Evolutionary conservation across 2,888 invertebrate genomes (phyloP), one percentile per base, ranked within the genome.

Genomic region (Meganola albula): DNA sequence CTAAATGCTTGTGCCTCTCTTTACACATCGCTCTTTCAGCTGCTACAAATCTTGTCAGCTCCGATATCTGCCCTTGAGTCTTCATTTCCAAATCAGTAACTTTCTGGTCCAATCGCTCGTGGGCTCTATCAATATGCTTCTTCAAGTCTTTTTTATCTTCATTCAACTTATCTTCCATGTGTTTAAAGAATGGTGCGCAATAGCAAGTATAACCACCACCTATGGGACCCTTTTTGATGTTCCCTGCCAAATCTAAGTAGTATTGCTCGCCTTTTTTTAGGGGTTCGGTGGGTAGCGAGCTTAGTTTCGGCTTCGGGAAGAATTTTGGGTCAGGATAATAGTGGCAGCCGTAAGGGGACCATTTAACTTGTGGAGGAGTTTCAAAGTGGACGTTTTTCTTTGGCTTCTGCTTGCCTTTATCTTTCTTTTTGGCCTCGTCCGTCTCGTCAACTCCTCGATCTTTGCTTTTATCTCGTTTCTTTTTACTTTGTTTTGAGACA

Each of bases 151-250:
- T 90, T 53, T 93, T 93, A 57, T 94, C 93, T 50, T 91, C 90
- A 54, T 94, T 94, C 29, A 97, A 70, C 44, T 92, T 90, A 21
- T 94, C 92, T 65, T 97, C 96, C 76, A 97, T 91, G 49, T 95
- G 94, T 42, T 93, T 90, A 64, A 97, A 93, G 72, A 96, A 92
- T 0, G 97, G 97, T 0, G 94, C 95, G 67, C 98, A 98, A 65
- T 95, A 96, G 73, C 96, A 97, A 0, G 94, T 94, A 69, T 96
- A 95, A 0, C 96, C 96, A 1, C 95, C 93, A 0, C 97, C 97
- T n/a, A 97, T 92, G 0, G 97, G 97, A 1, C 97, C 97, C 80
- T 98, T 97, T 55, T 95, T 92, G 41, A 98, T 95, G 65, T 97
- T 97, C 1, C 98, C 98, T 8, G 96, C 97, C 48, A 98, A 88